Evolutionary conservation across 2,888 invertebrate species (phyloP).

Genomic region (Drosophila ustulata): DNA sequence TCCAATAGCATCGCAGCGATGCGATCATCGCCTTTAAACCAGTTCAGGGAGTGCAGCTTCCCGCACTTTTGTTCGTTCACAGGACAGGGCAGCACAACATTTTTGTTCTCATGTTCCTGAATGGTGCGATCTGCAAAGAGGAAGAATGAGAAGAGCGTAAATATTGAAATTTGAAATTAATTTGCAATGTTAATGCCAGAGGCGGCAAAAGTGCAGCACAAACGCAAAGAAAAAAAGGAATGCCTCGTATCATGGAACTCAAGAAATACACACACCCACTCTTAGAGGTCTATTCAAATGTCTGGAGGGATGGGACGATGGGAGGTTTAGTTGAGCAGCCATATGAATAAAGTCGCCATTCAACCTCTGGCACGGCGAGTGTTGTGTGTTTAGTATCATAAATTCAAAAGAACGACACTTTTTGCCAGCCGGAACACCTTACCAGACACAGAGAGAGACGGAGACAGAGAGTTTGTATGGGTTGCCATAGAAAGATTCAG

Average conservation of each 20-base stretch:
- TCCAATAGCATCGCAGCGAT: conserved; percentile 85
- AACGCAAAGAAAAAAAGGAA: conserved; percentile 20
- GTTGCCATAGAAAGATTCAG: conserved; percentile 46
- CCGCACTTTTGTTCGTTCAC: conserved; percentile 89
- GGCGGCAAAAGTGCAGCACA: conserved; percentile 58
- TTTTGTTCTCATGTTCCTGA: conserved; percentile 84
- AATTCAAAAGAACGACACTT: conserved; percentile 70
- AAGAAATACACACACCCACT: conserved; percentile 22
- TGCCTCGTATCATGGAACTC: conserved; percentile 1
- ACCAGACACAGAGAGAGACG: conserved; percentile 3
- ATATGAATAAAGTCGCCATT: conserved; percentile 60
- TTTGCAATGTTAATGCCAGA: conserved; percentile 34
- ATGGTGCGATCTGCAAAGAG: conserved; percentile 82
- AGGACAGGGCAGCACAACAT: conserved; percentile 89
- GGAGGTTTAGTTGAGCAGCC: conserved; percentile 29
- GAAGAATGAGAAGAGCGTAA: conserved; percentile 2
- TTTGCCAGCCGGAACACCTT: conserved; percentile 46
- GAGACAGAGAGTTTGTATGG: conserved; percentile 13
- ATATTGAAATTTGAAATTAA: conserved; percentile 35
- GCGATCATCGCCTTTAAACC: conserved; percentile 88
- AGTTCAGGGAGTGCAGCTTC: conserved; percentile 91
- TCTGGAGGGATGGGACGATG: background rate
- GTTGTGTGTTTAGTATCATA: conserved; percentile 63
- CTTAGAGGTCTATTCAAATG: conserved; percentile 45
- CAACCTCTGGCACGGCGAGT: conserved; percentile 34